Evolutionary conservation across 2,797 vertebrate genomes (phyloP), one percentile per base, ranked within the genome.

Genomic region (Helostoma temminkii): DNA sequence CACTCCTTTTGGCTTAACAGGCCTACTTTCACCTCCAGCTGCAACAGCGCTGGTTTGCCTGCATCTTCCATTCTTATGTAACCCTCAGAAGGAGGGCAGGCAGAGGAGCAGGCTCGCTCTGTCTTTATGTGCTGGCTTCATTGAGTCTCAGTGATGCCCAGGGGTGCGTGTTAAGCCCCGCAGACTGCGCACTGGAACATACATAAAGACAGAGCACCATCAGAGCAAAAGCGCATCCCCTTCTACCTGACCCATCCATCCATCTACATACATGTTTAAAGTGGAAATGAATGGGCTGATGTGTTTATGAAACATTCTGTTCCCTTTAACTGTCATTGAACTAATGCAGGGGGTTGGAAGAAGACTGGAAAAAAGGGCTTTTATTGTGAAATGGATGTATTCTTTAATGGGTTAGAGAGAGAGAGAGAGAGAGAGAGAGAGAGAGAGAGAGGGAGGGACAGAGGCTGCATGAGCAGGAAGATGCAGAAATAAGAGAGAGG

Each of bases 361-460:
- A 42, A 36, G 46, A 43, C 25, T 39, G 64, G 11, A 68, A 65
- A 75, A 68, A 64, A 11, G 6, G 50, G 68, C 84, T 86, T 85
- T 91, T 86, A 86, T 86, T 90, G 78, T 86, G 83, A 90, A 91
- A 84, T 78, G 64, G 72, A 82, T 67, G 85, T 78, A 81, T 80
- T 66, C 53, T 89, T 88, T 88, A 86, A 82, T 89, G 82, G 80
- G 56, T 80, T 66, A 47, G 50, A 57, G 63, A 78, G 69, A 19
- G 62, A 71, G 3, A 11, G 32, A 11, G 54, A 42, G 49, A 57
- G 46, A 68, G 10, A 43, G 68, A 58, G n/a, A n/a, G n/a, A 47
- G 50, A 57, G 63, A 78, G 69, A 19, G 62, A 71, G 3, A 11
- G 32, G 32, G 54, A 42, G 49, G 54, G 46, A 68, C 8, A 43